phyloP scores from a whole-genome alignment of 2,888 invertebrate species.

The Alcis repandata region DNA sequence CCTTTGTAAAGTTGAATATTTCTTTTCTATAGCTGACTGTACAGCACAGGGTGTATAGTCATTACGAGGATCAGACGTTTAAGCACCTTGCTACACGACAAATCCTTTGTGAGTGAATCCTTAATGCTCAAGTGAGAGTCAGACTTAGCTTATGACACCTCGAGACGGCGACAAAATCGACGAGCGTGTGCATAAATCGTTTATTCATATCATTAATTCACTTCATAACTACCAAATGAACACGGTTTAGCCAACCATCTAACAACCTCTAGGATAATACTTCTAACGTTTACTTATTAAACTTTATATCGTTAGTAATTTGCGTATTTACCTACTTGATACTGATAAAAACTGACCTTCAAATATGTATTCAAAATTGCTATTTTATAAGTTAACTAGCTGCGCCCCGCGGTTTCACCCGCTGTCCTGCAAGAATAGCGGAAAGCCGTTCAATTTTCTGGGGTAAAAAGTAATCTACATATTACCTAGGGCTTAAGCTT shows the following conservation, averaged over 20 bases:
- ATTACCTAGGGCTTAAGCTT: no score
- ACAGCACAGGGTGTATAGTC: conserved; percentile 20
- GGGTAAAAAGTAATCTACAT: no score
- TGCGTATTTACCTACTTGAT: not conserved
- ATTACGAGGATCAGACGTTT: conserved; percentile 44
- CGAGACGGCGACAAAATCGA: conserved; percentile 25
- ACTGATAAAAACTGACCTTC: conserved; percentile 9
- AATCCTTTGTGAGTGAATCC: conserved; percentile 67
- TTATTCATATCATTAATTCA: conserved; percentile 4
- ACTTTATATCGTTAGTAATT: not conserved
- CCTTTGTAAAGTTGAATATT: not conserved
- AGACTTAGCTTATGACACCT: conserved; percentile 60
- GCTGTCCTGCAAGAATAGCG: no score
- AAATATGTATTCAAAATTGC: no score
- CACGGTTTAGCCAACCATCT: not conserved
- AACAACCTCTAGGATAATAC: not conserved
- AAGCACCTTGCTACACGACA: conserved; percentile 40
- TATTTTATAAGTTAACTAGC: no score
- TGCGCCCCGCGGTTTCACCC: no score
- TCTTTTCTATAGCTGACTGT: conserved; percentile 3
- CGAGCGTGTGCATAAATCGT: not conserved
- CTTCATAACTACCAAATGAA: not conserved
- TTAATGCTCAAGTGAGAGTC: conserved; percentile 56
- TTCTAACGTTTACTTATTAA: not conserved
- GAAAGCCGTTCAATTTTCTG: no score